A percentile compares a stretch with the other conserved stretches of the same genome.
Evolutionary conservation across 2,888 invertebrate species (phyloP).

Genomic region (Anthoptus insignis): DNA sequence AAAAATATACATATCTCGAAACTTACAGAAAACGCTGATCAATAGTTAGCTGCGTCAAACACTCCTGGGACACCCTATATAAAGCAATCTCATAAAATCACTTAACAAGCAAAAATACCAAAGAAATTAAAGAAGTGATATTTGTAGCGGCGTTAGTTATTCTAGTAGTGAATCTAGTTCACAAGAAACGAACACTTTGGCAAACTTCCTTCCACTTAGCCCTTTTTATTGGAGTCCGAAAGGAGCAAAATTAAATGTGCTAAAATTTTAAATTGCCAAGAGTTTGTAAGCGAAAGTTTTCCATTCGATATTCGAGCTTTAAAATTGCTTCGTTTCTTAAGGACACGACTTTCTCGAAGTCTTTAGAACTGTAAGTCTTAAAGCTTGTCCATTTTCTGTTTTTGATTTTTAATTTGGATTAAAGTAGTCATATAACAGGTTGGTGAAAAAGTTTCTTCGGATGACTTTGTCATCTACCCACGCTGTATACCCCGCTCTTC

Average conservation of each 20-base stretch:
- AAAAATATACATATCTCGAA: too few species aligned
- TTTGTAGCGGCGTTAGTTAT: conserved; percentile 15
- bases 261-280: conserved; percentile 36
- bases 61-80: too few species aligned
- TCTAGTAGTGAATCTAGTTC: conserved; percentile 26
- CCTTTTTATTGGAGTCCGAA: conserved; percentile 29
- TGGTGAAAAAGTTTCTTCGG: too few species aligned
- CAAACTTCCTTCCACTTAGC: conserved; percentile 36
- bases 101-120: conserved; percentile 1
- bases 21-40: too few species aligned
- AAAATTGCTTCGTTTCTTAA: conserved; percentile 16
- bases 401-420: too few species aligned
- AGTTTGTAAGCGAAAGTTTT: conserved; percentile 31
- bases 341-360: conserved; percentile 5
- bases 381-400: not conserved
- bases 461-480: too few species aligned
- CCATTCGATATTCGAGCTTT: conserved; percentile 29
- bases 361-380: not conserved
- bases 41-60: too few species aligned
- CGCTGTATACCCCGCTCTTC: too few species aligned
- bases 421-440: too few species aligned
- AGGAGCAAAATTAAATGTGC: conserved; percentile 33
- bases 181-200: conserved; percentile 25
- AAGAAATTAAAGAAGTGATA: conserved; percentile 21
- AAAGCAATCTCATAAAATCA: too few species aligned